Percentiles rank a stretch among this genome's conserved stretches.
Evolutionary conservation across 2,113 vertebrate species (phyloP).

Genomic region (Saguinus imperator): DNA sequence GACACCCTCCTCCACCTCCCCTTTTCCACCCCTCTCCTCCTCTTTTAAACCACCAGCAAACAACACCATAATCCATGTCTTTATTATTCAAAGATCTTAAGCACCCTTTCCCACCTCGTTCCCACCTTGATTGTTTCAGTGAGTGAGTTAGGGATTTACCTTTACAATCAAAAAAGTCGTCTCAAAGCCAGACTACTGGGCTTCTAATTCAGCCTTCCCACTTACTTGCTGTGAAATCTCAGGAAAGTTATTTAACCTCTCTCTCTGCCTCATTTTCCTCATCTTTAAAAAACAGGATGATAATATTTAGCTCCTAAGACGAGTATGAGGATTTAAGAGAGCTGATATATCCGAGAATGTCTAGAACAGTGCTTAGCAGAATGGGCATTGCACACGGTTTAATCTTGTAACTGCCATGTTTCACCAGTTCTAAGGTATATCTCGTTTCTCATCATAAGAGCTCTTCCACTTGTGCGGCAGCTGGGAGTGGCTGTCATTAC

Average conservation of each 20-base stretch:
- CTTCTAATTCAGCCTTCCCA: not conserved
- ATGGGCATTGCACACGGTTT: not conserved
- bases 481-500: not conserved
- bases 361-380: not conserved
- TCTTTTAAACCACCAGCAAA: not conserved
- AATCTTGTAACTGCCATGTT: not conserved
- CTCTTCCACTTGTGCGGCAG: not conserved
- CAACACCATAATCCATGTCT: not conserved
- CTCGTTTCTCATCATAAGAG: not conserved
- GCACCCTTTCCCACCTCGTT: not conserved
- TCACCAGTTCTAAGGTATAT: not conserved
- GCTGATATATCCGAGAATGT: not conserved
- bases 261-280: not conserved
- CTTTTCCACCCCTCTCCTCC: not conserved
- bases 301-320: not conserved
- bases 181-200: not conserved
- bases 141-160: not conserved
- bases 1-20: not conserved
- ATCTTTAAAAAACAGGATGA: conserved; percentile 5
- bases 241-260: not conserved
- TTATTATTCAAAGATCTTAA: not conserved
- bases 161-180: not conserved
- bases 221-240: not conserved
- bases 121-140: not conserved
- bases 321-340: not conserved